Base-by-base conservation (phyloP, 2,797 vertebrate species). In the Tympanoctomys barrerae region DNA sequence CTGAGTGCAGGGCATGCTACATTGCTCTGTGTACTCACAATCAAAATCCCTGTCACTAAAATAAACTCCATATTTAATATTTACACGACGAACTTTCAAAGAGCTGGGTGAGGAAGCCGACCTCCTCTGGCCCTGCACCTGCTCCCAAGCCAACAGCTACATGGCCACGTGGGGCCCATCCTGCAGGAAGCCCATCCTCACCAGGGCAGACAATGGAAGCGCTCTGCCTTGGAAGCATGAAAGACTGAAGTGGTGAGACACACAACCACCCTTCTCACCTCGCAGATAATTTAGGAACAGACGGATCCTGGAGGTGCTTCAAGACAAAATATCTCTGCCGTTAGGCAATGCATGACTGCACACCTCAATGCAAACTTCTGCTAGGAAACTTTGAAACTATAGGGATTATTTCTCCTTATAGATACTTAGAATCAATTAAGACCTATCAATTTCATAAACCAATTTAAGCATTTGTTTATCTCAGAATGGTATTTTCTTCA, bases 401-500 rank as follows among this genome's bases (percentile, higher is more conserved):
- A 89, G 62, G 36, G 61, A 22, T 90, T 78, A 28, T 79, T 96
- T 96, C 66, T 87, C 70, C 86, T 89, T 71, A 64, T 77, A 88
- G 91, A 49, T 87, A 26, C 33, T 83, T 92, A 71, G 87, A 75
- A 81, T 19, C 19, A 87, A 81, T 84, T 71, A 71, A 88, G 66
- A 87, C 26, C 54, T 28, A 92, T 36, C 77, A 78, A 77, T 71
- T 95, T 82, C 78, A 81, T 68, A 54, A 95, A 71, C 57, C 71
- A 83, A 49, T 85, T 82, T 75, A 81, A 96, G 81, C 11, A 77
- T 85, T 14, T 90, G 36, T 81, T 92, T 94, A 89, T 90, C 39
- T 87, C 79, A 90, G 59, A 92, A 91, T 80, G 90, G 39, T 54
- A 87, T 64, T 87, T 89, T 95, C 66, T 89, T 85, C 57, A 83